phyloP scores from a whole-genome alignment of 2,113 vertebrate genomes.

The Himantopus leucocephalus region DNA sequence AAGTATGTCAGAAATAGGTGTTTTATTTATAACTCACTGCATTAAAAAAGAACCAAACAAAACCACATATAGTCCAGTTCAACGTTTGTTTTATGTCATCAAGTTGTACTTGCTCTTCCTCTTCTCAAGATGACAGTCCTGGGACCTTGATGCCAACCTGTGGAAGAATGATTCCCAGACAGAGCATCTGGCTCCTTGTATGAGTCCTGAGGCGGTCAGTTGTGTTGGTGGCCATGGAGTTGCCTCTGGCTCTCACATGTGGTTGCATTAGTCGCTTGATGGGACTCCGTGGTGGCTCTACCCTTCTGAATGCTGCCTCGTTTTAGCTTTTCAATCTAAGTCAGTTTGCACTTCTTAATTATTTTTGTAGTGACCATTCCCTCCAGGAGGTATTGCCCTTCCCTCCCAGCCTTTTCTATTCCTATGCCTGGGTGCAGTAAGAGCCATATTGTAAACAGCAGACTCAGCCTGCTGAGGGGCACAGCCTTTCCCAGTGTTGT shows the following conservation, averaged over 20 bases:
- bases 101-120: background rate
- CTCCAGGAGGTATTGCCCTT: background rate
- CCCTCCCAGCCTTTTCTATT: background rate
- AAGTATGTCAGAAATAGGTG: constrained; percentile 4
- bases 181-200: constrained; percentile 62
- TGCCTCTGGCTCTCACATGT: constrained; percentile 48
- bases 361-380: background rate
- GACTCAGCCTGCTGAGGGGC: background rate
- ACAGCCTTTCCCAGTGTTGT: background rate
- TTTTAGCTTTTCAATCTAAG: constrained; percentile 3
- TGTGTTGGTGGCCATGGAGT: background rate
- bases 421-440: background rate
- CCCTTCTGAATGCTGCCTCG: constrained; percentile 1
- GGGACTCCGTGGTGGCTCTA: background rate
- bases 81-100: constrained; percentile 29
- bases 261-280: constrained; percentile 12
- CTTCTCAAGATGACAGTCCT: constrained; percentile 54
- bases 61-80: background rate
- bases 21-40: constrained; percentile 9
- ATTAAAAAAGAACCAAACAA: background rate
- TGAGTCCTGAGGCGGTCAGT: constrained; percentile 45
- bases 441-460: background rate
- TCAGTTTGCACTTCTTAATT: background rate
- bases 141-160: constrained; percentile 43
- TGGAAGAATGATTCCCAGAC: constrained; percentile 54